Percentiles rank a stretch among this genome's conserved stretches.
Conservation (phyloP, 2,113 vertebrate genomes). For the Furnarius figulus region DNA sequence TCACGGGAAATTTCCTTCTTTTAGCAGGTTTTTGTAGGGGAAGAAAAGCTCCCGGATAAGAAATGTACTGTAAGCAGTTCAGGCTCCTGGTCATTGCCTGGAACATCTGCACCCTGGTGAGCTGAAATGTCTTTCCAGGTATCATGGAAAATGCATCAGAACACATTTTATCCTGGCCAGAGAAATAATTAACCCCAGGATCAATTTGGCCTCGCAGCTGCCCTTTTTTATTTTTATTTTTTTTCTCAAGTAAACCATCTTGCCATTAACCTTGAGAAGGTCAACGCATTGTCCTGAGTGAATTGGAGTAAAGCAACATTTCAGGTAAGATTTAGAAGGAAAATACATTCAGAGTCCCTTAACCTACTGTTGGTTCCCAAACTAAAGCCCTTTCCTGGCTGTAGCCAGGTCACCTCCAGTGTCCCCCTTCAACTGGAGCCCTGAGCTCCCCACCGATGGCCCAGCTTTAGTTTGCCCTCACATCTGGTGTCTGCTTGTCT, state of each 20-base stretch:
- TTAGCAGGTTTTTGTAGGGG: neutral
- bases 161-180: neutral
- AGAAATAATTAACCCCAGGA: neutral
- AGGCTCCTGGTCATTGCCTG: neutral
- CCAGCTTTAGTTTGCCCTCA: neutral
- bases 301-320: neutral
- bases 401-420: neutral
- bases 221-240: too few relatives aligned
- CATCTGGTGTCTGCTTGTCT: neutral
- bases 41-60: neutral
- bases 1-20: neutral
- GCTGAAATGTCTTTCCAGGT: neutral
- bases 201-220: neutral
- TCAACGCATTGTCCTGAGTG: neutral
- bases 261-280: conserved; percentile 30
- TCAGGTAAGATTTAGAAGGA: neutral
- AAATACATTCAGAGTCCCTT: neutral
- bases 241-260: neutral
- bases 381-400: neutral
- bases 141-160: neutral
- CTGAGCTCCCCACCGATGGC: neutral
- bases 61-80: neutral
- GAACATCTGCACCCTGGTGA: neutral
- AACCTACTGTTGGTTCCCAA: neutral
- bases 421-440: neutral